Conservation (phyloP, 37 sponge, comb jelly and placozoan species). For the Lycopodina hypogea region DNA sequence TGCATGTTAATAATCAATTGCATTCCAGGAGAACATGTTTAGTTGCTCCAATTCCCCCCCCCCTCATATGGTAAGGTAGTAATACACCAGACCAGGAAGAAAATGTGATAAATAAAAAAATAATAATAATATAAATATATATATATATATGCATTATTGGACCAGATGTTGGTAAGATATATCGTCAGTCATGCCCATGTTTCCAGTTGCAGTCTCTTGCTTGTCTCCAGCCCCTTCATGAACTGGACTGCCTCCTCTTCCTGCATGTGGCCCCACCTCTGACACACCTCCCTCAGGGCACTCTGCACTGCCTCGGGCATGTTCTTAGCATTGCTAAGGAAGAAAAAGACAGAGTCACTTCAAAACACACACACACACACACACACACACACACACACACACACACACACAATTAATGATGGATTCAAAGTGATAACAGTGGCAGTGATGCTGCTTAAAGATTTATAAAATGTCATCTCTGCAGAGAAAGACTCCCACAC, state of each 20-base stretch:
- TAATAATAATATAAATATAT: no score
- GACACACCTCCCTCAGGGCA: conserved; percentile 51
- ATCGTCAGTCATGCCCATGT: conserved; percentile 89
- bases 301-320: conserved; percentile 88
- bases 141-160: not conserved
- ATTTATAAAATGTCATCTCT: not conserved
- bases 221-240: conserved; percentile 47
- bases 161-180: no score
- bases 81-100: no score
- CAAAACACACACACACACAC: no score
- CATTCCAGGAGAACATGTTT: no score
- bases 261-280: conserved; percentile 34
- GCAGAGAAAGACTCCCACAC: no score
- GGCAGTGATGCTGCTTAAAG: not conserved
- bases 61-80: no score
- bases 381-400: no score
- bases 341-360: not conserved
- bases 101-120: no score
- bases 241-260: conserved; percentile 47
- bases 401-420: no score
- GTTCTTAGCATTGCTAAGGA: conserved; percentile 76
- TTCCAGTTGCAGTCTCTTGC: conserved; percentile 78
- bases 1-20: no score
- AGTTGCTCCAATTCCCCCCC: no score
- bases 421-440: not conserved